A percentile compares a stretch with the other conserved stretches of the same genome.
phyloP scores from a whole-genome alignment of 1,140 invertebrate genomes.

The Phymastichus coffea region DNA sequence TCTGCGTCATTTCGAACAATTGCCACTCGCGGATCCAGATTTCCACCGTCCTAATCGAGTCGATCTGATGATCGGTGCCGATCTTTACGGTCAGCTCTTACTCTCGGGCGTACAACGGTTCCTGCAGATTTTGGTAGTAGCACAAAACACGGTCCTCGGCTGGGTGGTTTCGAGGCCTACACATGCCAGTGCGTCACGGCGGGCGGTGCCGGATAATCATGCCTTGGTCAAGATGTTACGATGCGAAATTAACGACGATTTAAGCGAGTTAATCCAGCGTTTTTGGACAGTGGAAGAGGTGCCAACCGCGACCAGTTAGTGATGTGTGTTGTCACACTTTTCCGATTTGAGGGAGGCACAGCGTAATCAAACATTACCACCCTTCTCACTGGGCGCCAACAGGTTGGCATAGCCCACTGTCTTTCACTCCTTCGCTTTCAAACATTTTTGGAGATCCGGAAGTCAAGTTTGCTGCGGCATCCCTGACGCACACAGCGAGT shows the following conservation, averaged over 20 bases:
- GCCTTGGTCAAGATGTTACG: not conserved
- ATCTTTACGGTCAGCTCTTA: constrained; percentile 10
- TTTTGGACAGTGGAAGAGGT: constrained; percentile 28
- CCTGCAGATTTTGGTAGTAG: constrained; percentile 10
- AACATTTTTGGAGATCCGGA: too few relatives aligned
- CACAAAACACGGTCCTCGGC: constrained; percentile 36
- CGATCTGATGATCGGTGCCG: constrained; percentile 22
- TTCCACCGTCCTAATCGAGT: not conserved
- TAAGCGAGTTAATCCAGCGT: not conserved
- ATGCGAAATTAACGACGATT: not conserved
- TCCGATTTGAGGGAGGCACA: too few relatives aligned
- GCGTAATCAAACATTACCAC: too few relatives aligned
- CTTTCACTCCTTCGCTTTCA: too few relatives aligned
- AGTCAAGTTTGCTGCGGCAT: too few relatives aligned
- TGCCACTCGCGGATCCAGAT: constrained; percentile 14
- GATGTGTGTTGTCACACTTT: too few relatives aligned
- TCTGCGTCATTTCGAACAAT: not conserved
- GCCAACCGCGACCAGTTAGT: too few relatives aligned
- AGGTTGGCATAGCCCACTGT: too few relatives aligned
- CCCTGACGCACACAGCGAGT: too few relatives aligned
- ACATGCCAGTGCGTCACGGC: constrained; percentile 1
- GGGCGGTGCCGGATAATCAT: not conserved
- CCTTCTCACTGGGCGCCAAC: too few relatives aligned
- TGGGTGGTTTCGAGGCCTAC: constrained; percentile 33
- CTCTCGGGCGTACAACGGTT: not conserved